Evolutionary conservation across 92 coral and sea anemone genomes (phyloP), one percentile per base, ranked within the genome.

Genomic region (Siderastrea radians): DNA sequence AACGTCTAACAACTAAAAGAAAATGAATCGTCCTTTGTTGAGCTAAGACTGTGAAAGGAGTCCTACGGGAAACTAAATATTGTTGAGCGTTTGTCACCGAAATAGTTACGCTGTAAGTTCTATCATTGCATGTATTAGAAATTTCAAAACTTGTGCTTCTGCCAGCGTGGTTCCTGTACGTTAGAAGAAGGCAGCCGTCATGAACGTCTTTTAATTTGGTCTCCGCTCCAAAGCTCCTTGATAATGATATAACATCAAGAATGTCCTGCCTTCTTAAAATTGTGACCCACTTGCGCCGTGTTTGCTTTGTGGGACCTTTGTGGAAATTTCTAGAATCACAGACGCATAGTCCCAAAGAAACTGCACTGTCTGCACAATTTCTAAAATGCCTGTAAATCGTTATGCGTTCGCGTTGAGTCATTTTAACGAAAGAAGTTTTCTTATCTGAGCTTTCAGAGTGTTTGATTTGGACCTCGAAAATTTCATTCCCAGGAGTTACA

Each of bases 401-500:
- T 7, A 97, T 92, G 53, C 99, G 87, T 47, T 93, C 91, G 75
- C 86, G 86, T 13, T 80, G 86, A 16, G 80, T 73, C 12, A 96
- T 12, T 65, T 90, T 92, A 16, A 90, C 92, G 53, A 68, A 51
- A 55, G 76, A 80, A 6, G 68, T 78, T 50, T 72, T 68, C 15
- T 87, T 88, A 13, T 65, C 78, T 6, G 80, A 51, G 16, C 44
- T 72, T 11, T n/a, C 54, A 49, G 95, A 90, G 64, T 97, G 91
- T 62, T 77, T 87, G 15, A 96, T 84, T 75, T 97, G 99, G 58
- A 90, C 92, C 81, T 95, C 97, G 68, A 97, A 97, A 72, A 95
- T 94, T 83, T 94, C 95, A 8, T 84, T 58, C 80, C 91, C 95
- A 8, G 99, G 99, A 1, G 60, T 87, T 12, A 97, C 98, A 2